Evolutionary conservation across 1,140 invertebrate species (phyloP).

Genomic region (Zophobas morio): DNA sequence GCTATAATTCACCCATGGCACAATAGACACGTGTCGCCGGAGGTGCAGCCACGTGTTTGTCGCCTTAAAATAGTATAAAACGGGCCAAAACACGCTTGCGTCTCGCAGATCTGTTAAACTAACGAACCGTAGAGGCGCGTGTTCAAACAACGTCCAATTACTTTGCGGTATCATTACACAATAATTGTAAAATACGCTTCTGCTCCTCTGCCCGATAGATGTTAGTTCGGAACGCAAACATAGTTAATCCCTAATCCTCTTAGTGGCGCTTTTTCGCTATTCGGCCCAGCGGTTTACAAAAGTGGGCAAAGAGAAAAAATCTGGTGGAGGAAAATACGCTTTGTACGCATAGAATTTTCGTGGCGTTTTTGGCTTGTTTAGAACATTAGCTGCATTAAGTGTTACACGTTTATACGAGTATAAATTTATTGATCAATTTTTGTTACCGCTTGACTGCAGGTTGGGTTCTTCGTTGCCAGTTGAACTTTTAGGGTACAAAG

Average conservation of each 20-base stretch:
- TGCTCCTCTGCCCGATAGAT: slow-evolving; percentile 35
- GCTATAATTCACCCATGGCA: slow-evolving; percentile 43
- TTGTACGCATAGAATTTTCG: too few species aligned
- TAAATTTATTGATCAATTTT: too few species aligned
- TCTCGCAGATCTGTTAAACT: slow-evolving; percentile 56
- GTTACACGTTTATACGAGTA: too few species aligned
- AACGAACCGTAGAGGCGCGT: slow-evolving; percentile 62
- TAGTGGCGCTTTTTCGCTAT: slow-evolving; percentile 42
- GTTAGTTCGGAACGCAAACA: slow-evolving; percentile 29
- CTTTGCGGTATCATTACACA: slow-evolving; percentile 64
- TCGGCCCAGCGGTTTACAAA: slow-evolving; percentile 29
- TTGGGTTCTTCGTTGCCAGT: too few species aligned
- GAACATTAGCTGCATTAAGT: too few species aligned
- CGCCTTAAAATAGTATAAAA: slow-evolving; percentile 56
- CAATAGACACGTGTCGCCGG: slow-evolving; percentile 54
- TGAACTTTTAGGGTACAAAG: too few species aligned
- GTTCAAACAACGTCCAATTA: slow-evolving; percentile 64
- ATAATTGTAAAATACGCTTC: slow-evolving; percentile 53
- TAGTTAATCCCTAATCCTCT: slow-evolving; percentile 38
- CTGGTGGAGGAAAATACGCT: background rate
- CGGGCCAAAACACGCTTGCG: slow-evolving; percentile 54
- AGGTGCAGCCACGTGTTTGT: slow-evolving; percentile 44
- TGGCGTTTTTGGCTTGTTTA: too few species aligned
- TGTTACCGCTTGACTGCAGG: too few species aligned
- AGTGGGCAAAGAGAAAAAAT: slow-evolving; percentile 26